Percentiles rank a stretch among this genome's conserved stretches.
phyloP scores from a whole-genome alignment of 2,797 vertebrate species.

The Loriculus beryllinus region DNA sequence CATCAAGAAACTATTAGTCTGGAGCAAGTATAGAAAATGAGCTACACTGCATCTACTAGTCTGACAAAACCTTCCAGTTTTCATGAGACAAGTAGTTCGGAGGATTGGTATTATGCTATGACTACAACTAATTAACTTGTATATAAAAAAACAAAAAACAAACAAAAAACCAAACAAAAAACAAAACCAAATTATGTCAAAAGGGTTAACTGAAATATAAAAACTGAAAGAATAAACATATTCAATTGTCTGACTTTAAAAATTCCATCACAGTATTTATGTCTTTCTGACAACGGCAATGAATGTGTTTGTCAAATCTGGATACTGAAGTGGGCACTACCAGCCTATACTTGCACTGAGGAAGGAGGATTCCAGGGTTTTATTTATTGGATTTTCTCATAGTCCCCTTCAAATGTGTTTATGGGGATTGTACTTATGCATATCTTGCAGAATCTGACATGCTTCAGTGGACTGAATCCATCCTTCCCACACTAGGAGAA shows the following conservation, averaged over 20 bases:
- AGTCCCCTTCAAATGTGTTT: not conserved
- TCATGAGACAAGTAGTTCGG: not conserved
- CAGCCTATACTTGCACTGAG: not conserved
- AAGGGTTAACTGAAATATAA: not conserved
- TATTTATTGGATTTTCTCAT: not conserved
- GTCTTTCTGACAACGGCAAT: not conserved
- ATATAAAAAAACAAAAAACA: not conserved
- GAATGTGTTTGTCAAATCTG: not conserved
- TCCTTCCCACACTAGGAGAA: not conserved
- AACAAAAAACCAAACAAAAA: not conserved
- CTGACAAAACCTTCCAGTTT: not conserved
- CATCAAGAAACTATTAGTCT: not conserved
- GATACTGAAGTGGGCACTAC: not conserved
- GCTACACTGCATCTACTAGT: not conserved
- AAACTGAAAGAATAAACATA: not conserved
- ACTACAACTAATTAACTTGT: not conserved
- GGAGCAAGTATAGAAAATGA: not conserved
- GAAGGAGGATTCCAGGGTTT: not conserved
- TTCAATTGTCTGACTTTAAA: not conserved
- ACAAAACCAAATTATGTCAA: not conserved
- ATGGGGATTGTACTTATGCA: not conserved
- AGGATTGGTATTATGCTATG: not conserved
- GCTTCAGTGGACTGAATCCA: too few relatives aligned
- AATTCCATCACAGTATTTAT: not conserved
- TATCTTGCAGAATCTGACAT: not conserved